Conservation (phyloP, 2,888 invertebrate species). For the Cetonia aurata region DNA sequence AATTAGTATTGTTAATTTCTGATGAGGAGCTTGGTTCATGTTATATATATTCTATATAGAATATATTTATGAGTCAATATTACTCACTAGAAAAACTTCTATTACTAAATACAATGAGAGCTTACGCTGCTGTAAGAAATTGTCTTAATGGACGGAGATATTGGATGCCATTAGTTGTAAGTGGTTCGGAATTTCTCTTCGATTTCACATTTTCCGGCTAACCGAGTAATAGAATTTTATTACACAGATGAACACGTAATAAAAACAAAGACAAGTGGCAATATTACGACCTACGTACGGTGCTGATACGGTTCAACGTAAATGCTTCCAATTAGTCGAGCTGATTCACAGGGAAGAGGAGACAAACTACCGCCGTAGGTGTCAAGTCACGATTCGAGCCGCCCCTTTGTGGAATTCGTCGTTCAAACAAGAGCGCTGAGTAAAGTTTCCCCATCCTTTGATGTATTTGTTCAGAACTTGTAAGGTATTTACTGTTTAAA, state of each 20-base stretch:
- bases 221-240: too few species aligned
- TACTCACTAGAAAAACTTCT: too few species aligned
- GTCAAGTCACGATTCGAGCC: slow-evolving; percentile 12
- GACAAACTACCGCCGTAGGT: not conserved
- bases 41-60: too few species aligned
- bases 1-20: too few species aligned
- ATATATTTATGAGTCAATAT: too few species aligned
- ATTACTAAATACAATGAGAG: too few species aligned
- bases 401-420: slow-evolving; percentile 26
- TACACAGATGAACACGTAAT: not conserved
- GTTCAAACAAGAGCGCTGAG: slow-evolving; percentile 15
- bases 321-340: slow-evolving; percentile 8
- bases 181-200: too few species aligned
- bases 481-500: slow-evolving; percentile 22
- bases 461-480: slow-evolving; percentile 22
- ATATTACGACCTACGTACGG: not conserved
- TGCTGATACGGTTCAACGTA: not conserved
- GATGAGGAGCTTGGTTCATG: too few species aligned
- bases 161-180: too few species aligned
- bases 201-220: too few species aligned
- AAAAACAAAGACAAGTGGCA: not conserved
- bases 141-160: too few species aligned
- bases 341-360: not conserved
- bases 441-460: slow-evolving; percentile 13
- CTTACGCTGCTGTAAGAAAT: too few species aligned